Evolutionary conservation across 2,113 vertebrate genomes (phyloP).

Genomic region (Campylomormyrus numenius): DNA sequence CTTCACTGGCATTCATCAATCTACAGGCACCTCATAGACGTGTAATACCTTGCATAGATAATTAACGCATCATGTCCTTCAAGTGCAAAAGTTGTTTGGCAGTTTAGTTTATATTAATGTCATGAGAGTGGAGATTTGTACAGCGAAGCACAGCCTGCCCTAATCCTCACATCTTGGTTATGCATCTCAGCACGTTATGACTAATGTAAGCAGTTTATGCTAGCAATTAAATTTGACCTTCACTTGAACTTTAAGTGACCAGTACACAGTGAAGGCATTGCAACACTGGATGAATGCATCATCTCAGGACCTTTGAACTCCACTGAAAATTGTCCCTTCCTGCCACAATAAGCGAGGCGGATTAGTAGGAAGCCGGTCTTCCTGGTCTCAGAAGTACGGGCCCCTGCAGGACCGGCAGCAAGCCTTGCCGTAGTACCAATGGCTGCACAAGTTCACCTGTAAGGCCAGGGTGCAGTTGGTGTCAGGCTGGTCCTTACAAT

Average conservation of each 20-base stretch:
- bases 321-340: conserved; percentile 9
- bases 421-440: conserved; percentile 98
- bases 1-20: not conserved
- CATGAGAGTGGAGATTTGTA: not conserved
- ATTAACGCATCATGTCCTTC: not conserved
- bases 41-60: not conserved
- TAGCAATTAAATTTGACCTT: conserved; percentile 17
- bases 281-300: not conserved
- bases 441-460: conserved; percentile 92
- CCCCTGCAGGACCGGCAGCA: conserved; percentile 87
- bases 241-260: conserved; percentile 9
- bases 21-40: not conserved
- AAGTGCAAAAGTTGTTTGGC: not conserved
- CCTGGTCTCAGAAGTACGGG: conserved; percentile 36
- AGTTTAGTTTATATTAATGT: not conserved
- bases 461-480: conserved; percentile 93
- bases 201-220: not conserved
- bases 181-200: not conserved
- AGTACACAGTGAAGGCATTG: not conserved
- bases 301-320: not conserved
- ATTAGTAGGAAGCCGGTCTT: not conserved
- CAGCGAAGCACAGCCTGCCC: not conserved
- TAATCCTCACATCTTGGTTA: not conserved
- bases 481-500: conserved; percentile 88
- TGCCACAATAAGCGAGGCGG: too few relatives aligned